A percentile compares a stretch with the other conserved stretches of the same genome.
Conservation (phyloP, 2,888 invertebrate species). For the Mesochorus sp. region DNA sequence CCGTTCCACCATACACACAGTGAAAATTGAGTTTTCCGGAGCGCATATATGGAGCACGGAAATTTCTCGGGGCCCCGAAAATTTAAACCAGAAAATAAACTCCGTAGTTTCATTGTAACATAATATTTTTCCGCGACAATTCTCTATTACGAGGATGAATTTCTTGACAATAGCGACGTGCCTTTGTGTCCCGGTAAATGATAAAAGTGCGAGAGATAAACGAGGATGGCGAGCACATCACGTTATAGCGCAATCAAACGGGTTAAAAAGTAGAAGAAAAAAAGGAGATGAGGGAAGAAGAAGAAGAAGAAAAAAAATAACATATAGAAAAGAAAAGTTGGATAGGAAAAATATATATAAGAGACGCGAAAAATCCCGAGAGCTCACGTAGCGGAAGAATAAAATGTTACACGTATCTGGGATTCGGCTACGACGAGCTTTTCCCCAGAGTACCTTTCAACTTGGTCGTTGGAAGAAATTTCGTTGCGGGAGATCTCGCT, state of each 20-base stretch:
- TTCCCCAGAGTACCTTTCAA: conserved; percentile 48
- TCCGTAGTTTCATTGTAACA: conserved; percentile 9
- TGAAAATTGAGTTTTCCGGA: background rate
- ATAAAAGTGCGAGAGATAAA: background rate
- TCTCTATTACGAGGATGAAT: conserved; percentile 26
- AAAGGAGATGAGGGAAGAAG: too few species aligned
- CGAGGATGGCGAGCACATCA: background rate
- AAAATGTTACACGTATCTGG: conserved; percentile 47
- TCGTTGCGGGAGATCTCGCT: conserved; percentile 30
- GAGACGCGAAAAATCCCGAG: conserved; percentile 31
- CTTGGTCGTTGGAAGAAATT: conserved; percentile 51
- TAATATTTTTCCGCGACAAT: background rate
- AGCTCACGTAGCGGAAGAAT: conserved; percentile 43
- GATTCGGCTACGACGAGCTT: conserved; percentile 33
- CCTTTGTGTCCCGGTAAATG: too few species aligned
- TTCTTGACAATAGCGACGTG: conserved; percentile 3
- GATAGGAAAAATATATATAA: background rate
- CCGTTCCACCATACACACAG: background rate
- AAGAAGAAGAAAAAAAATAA: too few species aligned
- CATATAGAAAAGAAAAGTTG: conserved; percentile 5
- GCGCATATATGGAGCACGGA: conserved; percentile 11
- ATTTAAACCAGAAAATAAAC: conserved; percentile 30
- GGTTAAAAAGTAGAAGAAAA: background rate
- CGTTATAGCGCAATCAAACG: background rate
- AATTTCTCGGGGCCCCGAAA: conserved; percentile 35